A percentile compares a stretch with the other conserved stretches of the same genome.
Conservation (phyloP, 2,888 invertebrate species). For the Orgyia antiqua region DNA sequence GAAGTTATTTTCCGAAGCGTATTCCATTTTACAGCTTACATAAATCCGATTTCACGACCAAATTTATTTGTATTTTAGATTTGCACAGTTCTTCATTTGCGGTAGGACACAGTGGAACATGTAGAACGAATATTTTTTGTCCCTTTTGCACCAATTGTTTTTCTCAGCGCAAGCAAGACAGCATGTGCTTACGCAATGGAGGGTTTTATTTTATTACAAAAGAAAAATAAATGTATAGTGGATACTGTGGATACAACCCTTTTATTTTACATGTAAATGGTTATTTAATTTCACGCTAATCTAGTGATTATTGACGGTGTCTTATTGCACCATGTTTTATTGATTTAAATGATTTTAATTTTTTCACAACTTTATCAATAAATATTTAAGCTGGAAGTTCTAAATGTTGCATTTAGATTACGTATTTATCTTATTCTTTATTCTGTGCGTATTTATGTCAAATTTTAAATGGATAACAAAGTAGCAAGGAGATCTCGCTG, state of each 20-base stretch:
- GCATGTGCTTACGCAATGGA: conserved; percentile 9
- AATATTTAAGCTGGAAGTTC: no score
- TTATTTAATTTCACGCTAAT: conserved; percentile 76
- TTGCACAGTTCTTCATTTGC: conserved; percentile 71
- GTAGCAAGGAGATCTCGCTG: no score
- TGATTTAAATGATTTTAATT: no score
- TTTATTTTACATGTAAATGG: conserved; percentile 65
- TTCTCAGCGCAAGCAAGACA: conserved; percentile 35
- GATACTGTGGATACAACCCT: conserved; percentile 70
- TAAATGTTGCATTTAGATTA: no score
- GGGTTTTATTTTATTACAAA: conserved; percentile 30
- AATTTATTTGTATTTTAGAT: conserved; percentile 78
- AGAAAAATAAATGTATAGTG: conserved; percentile 40
- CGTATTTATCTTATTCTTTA: no score
- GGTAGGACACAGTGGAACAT: conserved; percentile 32
- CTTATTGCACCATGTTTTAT: no score
- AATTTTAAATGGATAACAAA: no score
- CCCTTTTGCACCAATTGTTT: conserved; percentile 26
- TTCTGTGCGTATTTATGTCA: no score
- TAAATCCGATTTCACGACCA: conserved; percentile 75
- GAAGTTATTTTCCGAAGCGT: no score
- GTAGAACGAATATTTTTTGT: conserved; percentile 26
- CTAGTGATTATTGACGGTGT: conserved; percentile 70
- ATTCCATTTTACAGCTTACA: conserved; percentile 68
- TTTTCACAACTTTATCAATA: no score